phyloP scores from a whole-genome alignment of 1,140 invertebrate genomes.

The Laupala kohalensis region DNA sequence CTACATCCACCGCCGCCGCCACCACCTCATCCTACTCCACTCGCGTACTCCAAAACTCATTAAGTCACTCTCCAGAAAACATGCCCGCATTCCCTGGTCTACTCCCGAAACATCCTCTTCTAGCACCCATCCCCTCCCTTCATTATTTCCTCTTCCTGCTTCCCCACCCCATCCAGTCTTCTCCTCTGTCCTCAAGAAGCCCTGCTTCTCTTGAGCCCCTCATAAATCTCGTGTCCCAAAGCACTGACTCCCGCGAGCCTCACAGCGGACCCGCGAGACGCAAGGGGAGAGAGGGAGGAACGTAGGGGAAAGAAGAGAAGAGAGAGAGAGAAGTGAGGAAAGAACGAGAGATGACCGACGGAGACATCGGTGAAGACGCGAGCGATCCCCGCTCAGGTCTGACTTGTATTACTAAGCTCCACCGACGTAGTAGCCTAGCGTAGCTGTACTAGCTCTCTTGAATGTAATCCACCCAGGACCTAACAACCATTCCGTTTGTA shows the following conservation, averaged over 20 bases:
- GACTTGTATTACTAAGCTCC: not conserved
- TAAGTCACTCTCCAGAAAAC: too few relatives aligned
- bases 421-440: not conserved
- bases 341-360: not conserved
- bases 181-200: too few relatives aligned
- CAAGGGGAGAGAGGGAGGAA: not conserved
- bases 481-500: not conserved
- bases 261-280: not conserved
- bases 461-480: not conserved
- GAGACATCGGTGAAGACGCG: not conserved
- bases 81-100: too few relatives aligned
- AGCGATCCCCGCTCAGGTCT: not conserved
- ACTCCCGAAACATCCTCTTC: too few relatives aligned
- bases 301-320: not conserved
- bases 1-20: too few relatives aligned
- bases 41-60: too few relatives aligned
- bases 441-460: not conserved
- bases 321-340: not conserved
- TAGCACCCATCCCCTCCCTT: too few relatives aligned
- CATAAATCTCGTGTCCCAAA: not conserved
- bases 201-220: not conserved
- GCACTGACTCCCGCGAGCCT: not conserved
- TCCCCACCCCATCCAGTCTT: too few relatives aligned
- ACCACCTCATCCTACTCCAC: too few relatives aligned
- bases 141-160: too few relatives aligned